Conservation (phyloP, 2,797 vertebrate species). For the Anableps anableps region DNA sequence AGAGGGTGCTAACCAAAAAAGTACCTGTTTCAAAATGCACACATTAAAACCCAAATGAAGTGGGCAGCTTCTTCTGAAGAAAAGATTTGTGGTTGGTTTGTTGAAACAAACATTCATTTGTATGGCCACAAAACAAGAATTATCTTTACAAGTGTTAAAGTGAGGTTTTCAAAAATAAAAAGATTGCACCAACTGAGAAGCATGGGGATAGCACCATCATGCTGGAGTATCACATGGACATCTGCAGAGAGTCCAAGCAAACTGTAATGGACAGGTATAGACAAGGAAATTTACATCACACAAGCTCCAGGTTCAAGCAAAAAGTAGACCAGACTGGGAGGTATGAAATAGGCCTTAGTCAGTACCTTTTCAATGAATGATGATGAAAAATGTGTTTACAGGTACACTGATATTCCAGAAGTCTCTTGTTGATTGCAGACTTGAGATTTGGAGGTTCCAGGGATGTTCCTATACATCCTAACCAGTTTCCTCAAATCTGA, state of each 20-base stretch:
- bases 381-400: background rate
- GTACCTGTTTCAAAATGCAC: no score
- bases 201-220: background rate
- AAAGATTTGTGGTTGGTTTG: background rate
- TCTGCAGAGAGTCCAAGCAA: no score
- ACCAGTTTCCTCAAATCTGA: background rate
- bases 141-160: background rate
- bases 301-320: no score
- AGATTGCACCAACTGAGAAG: background rate
- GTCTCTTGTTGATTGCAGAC: background rate
- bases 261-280: no score
- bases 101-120: background rate
- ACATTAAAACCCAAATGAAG: no score
- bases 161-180: background rate
- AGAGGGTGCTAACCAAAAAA: no score
- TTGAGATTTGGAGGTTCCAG: background rate
- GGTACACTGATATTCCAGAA: background rate
- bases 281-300: no score
- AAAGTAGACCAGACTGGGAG: no score
- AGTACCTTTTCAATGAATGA: no score
- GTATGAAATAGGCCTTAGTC: no score
- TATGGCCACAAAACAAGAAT: background rate
- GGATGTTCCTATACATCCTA: background rate
- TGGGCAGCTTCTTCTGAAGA: no score
- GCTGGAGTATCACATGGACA: no score